Conservation (phyloP, 2,888 invertebrate species). For the Apotomis betuletana region DNA sequence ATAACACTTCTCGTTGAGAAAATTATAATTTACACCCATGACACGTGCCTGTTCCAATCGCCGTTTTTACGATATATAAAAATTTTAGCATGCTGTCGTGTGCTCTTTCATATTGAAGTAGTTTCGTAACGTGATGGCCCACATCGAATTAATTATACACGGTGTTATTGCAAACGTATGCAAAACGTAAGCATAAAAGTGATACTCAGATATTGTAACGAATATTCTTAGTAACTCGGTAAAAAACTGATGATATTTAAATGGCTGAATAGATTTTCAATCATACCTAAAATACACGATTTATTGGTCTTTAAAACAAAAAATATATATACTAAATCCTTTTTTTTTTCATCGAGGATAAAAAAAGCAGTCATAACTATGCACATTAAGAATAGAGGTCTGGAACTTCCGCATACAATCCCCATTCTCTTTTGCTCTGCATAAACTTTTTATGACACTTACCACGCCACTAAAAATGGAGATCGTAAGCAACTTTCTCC, state of each 20-base stretch:
- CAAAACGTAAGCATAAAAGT: too few species aligned
- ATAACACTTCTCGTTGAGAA: conserved; percentile 50
- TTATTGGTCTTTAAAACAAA: too few species aligned
- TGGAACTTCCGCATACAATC: conserved; percentile 5
- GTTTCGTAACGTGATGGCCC: conserved; percentile 1
- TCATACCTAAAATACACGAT: too few species aligned
- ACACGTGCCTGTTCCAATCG: conserved; percentile 54
- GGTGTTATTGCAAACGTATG: conserved; percentile 2
- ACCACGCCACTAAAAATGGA: conserved; percentile 26
- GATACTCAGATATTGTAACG: too few species aligned
- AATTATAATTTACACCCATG: conserved; percentile 61
- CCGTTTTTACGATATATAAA: conserved; percentile 53
- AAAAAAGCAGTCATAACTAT: neutral
- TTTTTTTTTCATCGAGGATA: too few species aligned
- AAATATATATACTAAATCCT: too few species aligned
- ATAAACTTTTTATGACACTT: conserved; percentile 30
- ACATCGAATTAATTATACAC: conserved; percentile 21
- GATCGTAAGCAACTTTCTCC: conserved; percentile 23
- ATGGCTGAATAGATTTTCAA: too few species aligned
- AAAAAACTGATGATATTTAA: too few species aligned
- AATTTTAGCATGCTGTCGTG: conserved; percentile 44
- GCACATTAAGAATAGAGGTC: neutral
- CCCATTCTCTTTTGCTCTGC: conserved; percentile 2
- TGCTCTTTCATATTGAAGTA: conserved; percentile 27
- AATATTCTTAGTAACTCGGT: too few species aligned